These are phyloP conservation scores for Helicoverpa armigera DNA, from an alignment of 1,140 invertebrate species.

Conservation along the genomic window DNA sequence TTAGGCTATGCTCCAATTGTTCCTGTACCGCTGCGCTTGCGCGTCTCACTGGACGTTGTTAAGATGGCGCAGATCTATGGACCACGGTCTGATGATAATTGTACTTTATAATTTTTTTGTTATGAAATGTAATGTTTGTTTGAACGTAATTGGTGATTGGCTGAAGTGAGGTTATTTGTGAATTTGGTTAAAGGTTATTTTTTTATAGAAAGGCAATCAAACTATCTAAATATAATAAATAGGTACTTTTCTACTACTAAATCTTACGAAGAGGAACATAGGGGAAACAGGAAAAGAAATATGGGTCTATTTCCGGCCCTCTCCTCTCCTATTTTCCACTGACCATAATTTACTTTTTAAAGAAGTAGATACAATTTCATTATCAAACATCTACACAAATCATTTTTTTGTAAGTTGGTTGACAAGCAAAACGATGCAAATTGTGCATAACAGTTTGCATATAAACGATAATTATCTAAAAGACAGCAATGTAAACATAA, in stretches of 20 bases:
- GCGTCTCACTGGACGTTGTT: constrained; percentile 49
- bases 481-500: not conserved
- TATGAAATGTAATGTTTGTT: constrained; percentile 14
- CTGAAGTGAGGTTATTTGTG: not conserved
- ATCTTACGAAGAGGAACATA: no score
- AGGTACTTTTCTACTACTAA: no score
- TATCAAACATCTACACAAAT: no score
- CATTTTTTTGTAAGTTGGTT: no score
- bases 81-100: constrained; percentile 39
- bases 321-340: no score
- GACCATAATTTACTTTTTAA: no score
- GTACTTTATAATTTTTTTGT: constrained; percentile 23
- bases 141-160: not conserved
- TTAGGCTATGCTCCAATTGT: constrained; percentile 75
- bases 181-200: no score
- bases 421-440: not conserved
- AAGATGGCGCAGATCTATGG: constrained; percentile 36
- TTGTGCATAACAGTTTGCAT: not conserved
- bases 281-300: no score
- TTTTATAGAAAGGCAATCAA: no score
- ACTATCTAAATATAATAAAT: no score
- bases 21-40: constrained; percentile 51
- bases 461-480: not conserved
- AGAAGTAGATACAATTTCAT: no score
- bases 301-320: no score